A percentile compares a stretch with the other conserved stretches of the same genome.
Conservation (phyloP, 2,888 invertebrate species). For the Nesidiocoris tenuis region DNA sequence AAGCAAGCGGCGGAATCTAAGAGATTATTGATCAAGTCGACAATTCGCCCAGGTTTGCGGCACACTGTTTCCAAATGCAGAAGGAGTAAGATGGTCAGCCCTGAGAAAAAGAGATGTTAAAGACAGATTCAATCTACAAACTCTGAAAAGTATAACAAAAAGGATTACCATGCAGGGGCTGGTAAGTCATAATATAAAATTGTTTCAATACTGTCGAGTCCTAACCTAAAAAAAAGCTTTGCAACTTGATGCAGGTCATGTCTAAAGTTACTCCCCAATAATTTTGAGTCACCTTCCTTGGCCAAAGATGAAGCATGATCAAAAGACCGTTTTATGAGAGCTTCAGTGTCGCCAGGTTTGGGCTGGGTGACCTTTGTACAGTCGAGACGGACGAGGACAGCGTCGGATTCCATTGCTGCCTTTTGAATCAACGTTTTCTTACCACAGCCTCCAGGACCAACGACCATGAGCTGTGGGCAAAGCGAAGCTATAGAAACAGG, state of each 20-base stretch:
- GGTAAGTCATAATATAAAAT: not conserved
- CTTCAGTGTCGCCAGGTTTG: slow-evolving; percentile 60
- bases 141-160: too few species aligned
- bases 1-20: slow-evolving; percentile 57
- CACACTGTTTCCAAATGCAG: slow-evolving; percentile 48
- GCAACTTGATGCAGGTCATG: not conserved
- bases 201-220: not conserved
- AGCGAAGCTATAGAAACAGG: slow-evolving; percentile 41
- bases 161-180: too few species aligned
- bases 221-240: not conserved
- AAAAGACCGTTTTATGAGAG: slow-evolving; percentile 57
- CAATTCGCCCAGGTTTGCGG: slow-evolving; percentile 54
- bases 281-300: slow-evolving; percentile 52
- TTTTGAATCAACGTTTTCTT: slow-evolving; percentile 60
- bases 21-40: slow-evolving; percentile 57
- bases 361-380: slow-evolving; percentile 57
- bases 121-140: not conserved
- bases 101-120: slow-evolving; percentile 50
- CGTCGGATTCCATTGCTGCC: slow-evolving; percentile 56
- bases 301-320: slow-evolving; percentile 54
- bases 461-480: slow-evolving; percentile 56
- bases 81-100: slow-evolving; percentile 55
- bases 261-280: too few species aligned
- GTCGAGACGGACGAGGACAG: slow-evolving; percentile 57
- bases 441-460: slow-evolving; percentile 62